These are phyloP conservation scores for Ceryle rudis DNA, from an alignment of 2,797 vertebrate species.

Conservation along the genomic window DNA sequence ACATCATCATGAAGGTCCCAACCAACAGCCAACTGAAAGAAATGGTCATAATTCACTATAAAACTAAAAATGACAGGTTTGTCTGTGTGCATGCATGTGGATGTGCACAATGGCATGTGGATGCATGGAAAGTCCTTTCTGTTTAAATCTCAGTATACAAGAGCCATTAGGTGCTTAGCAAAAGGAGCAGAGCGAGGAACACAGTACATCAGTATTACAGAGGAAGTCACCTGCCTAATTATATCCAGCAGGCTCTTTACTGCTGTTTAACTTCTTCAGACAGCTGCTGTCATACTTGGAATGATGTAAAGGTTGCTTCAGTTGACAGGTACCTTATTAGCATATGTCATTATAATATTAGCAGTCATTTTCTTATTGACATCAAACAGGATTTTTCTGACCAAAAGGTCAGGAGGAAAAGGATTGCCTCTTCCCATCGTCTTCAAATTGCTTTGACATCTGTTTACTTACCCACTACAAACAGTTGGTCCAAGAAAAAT, in stretches of 20 bases:
- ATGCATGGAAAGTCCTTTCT: background rate
- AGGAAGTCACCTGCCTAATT: background rate
- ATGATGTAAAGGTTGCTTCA: background rate
- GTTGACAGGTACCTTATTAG: background rate
- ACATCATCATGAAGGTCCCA: background rate
- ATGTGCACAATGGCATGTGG: background rate
- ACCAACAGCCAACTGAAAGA: background rate
- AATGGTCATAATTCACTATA: background rate
- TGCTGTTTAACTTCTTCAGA: background rate
- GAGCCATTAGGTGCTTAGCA: background rate
- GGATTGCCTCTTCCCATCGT: background rate
- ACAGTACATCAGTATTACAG: background rate
- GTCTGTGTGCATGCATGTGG: fast-evolving
- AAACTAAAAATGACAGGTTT: background rate
- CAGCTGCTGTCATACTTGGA: background rate
- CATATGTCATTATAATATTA: background rate
- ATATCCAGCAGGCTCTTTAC: background rate
- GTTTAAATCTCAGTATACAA: background rate
- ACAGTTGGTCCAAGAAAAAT: background rate
- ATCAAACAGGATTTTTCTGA: background rate
- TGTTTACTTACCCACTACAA: background rate
- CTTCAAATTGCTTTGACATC: background rate
- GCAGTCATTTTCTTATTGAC: background rate
- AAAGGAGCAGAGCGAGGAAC: background rate
- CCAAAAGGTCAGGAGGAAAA: conserved; percentile 12